Conservation (phyloP, 1,140 invertebrate genomes). For the Monomorium pharaonis region DNA sequence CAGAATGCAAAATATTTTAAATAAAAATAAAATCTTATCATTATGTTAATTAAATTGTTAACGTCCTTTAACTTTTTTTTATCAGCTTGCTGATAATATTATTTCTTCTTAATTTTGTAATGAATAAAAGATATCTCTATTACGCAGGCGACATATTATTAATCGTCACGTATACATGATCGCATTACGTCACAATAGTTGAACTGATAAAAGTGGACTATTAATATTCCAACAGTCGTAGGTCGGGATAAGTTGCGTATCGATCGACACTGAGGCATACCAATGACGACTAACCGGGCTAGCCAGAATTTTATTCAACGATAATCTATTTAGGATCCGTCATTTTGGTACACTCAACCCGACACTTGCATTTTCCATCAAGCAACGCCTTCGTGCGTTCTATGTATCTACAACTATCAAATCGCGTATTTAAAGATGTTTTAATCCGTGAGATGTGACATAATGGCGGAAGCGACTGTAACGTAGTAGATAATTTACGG, state of each 20-base stretch:
- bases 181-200: slow-evolving; percentile 1
- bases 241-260: slow-evolving; percentile 24
- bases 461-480: not conserved
- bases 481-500: slow-evolving; percentile 3
- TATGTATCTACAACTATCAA: not conserved
- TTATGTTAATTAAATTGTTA: not conserved
- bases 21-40: not conserved
- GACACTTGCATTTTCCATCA: not conserved
- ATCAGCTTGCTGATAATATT: not conserved
- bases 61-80: not conserved
- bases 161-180: not conserved
- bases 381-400: not conserved
- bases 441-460: not conserved
- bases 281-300: not conserved
- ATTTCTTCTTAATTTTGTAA: not conserved
- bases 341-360: slow-evolving; percentile 44
- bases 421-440: not conserved
- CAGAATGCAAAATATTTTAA: not conserved
- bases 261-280: not conserved
- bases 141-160: not conserved
- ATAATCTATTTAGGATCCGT: slow-evolving; percentile 35
- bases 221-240: slow-evolving; percentile 33
- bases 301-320: slow-evolving; percentile 1
- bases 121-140: not conserved
- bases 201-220: not conserved